phyloP scores from a whole-genome alignment of 1,140 invertebrate genomes.

The Vanessa tameamea region DNA sequence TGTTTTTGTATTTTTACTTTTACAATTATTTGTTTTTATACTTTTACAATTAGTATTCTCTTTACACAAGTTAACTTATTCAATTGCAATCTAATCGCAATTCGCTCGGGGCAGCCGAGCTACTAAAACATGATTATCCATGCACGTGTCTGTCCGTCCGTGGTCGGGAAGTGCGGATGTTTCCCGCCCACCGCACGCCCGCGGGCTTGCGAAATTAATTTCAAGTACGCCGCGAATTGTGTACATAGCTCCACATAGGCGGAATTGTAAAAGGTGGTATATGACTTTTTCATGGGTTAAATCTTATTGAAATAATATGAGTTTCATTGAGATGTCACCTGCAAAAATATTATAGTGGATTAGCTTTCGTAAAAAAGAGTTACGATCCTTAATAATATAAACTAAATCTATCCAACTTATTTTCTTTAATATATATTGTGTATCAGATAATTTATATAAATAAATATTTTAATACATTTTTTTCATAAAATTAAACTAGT shows the following conservation, averaged over 20 bases:
- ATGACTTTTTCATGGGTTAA: background rate
- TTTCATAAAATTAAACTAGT: background rate
- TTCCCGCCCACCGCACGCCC: slow-evolving; percentile 38
- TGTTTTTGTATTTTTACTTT: too few relatives aligned
- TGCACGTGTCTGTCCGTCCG: slow-evolving; percentile 57
- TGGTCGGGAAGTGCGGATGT: slow-evolving; percentile 25
- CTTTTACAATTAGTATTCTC: background rate
- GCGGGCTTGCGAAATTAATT: slow-evolving; percentile 76
- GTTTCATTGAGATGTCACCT: too few relatives aligned
- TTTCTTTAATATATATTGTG: too few relatives aligned
- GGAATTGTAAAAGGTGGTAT: background rate
- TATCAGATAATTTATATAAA: too few relatives aligned
- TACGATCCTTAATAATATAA: too few relatives aligned
- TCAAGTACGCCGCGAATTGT: slow-evolving; percentile 65
- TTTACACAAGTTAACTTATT: slow-evolving; percentile 23
- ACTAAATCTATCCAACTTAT: too few relatives aligned
- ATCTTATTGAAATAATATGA: background rate
- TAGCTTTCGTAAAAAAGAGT: too few relatives aligned
- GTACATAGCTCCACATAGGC: slow-evolving; percentile 50
- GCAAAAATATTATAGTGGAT: too few relatives aligned
- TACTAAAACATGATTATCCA: slow-evolving; percentile 51
- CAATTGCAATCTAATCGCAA: slow-evolving; percentile 16
- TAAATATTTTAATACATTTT: background rate
- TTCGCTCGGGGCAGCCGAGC: slow-evolving; percentile 12
- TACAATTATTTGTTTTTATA: too few relatives aligned